These are phyloP conservation scores for Oreonectes daqikongensis DNA, from an alignment of 2,797 vertebrate genomes.

Conservation along the genomic window DNA sequence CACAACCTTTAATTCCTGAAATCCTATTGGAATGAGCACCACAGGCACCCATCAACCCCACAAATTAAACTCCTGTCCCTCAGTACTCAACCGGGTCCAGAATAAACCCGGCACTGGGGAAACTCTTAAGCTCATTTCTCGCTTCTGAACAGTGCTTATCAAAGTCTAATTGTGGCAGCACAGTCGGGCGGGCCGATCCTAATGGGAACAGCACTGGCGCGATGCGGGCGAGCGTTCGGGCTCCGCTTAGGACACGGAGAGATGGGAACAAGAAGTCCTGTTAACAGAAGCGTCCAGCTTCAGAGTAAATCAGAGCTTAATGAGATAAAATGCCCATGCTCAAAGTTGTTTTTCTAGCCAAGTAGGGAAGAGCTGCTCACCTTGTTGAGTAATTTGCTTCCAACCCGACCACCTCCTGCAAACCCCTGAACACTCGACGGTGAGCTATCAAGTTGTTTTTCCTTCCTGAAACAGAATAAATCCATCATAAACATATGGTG, in stretches of 20 bases:
- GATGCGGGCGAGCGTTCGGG: constrained; percentile 49
- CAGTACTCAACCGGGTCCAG: constrained; percentile 30
- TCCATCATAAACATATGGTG: constrained; percentile 43
- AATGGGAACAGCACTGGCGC: constrained; percentile 45
- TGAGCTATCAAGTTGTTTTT: constrained; percentile 42
- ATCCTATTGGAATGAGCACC: constrained; percentile 48
- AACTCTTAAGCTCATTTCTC: constrained; percentile 41
- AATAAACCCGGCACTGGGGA: constrained; percentile 45
- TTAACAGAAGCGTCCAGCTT: constrained; percentile 51
- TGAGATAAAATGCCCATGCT: constrained; percentile 57
- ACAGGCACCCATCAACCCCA: constrained; percentile 38
- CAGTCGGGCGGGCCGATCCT: constrained; percentile 35
- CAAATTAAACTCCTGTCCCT: constrained; percentile 47
- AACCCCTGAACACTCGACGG: constrained; percentile 17
- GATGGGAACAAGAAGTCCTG: constrained; percentile 37
- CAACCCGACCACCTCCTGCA: constrained; percentile 33
- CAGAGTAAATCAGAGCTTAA: constrained; percentile 59
- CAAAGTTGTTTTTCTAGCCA: constrained; percentile 58
- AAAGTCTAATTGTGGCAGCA: constrained; percentile 49
- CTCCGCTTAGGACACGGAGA: constrained; percentile 48
- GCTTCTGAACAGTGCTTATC: constrained; percentile 44
- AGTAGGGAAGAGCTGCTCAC: constrained; percentile 46
- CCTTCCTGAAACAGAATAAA: constrained; percentile 41
- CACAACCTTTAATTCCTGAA: constrained; percentile 42
- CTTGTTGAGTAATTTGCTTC: constrained; percentile 49